Percentiles rank a stretch among this genome's conserved stretches.
phyloP scores from a whole-genome alignment of 2,888 invertebrate species.

The Chrysomela aeneicollis region DNA sequence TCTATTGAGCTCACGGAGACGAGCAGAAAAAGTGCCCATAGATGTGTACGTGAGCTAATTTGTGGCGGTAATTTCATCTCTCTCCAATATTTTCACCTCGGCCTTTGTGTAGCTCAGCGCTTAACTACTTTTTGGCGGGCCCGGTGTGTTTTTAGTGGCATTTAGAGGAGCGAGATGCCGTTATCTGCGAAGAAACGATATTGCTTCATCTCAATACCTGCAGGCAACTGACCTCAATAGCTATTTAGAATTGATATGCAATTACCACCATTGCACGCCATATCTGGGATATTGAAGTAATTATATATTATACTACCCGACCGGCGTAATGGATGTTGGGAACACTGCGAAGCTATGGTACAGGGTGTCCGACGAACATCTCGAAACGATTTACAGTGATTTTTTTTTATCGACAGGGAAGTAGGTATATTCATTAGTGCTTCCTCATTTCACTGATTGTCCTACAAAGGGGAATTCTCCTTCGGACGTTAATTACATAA shows the following conservation, averaged over 20 bases:
- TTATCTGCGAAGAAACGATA: slow-evolving; percentile 54
- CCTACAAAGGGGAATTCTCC: too few relatives aligned
- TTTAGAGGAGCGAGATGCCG: slow-evolving; percentile 51
- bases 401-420: too few relatives aligned
- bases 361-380: slow-evolving; percentile 5
- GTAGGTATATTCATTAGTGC: too few relatives aligned
- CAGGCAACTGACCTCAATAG: slow-evolving; percentile 51
- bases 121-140: slow-evolving; percentile 57
- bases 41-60: slow-evolving; percentile 55
- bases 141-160: slow-evolving; percentile 42
- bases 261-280: slow-evolving; percentile 45
- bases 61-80: slow-evolving; percentile 55
- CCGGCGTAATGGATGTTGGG: slow-evolving; percentile 34
- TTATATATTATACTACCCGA: slow-evolving; percentile 33
- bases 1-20: slow-evolving; percentile 41
- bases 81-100: slow-evolving; percentile 39
- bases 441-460: too few relatives aligned
- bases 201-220: slow-evolving; percentile 50
- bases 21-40: slow-evolving; percentile 45
- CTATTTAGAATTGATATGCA: slow-evolving; percentile 51
- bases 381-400: too few relatives aligned
- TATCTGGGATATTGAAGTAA: slow-evolving; percentile 39
- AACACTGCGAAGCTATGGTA: slow-evolving; percentile 11
- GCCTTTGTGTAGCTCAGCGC: slow-evolving; percentile 43
- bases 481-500: too few relatives aligned